These are phyloP conservation scores for Cylindroiulus punctatus DNA, from an alignment of 2,888 invertebrate species.

Conservation along the genomic window DNA sequence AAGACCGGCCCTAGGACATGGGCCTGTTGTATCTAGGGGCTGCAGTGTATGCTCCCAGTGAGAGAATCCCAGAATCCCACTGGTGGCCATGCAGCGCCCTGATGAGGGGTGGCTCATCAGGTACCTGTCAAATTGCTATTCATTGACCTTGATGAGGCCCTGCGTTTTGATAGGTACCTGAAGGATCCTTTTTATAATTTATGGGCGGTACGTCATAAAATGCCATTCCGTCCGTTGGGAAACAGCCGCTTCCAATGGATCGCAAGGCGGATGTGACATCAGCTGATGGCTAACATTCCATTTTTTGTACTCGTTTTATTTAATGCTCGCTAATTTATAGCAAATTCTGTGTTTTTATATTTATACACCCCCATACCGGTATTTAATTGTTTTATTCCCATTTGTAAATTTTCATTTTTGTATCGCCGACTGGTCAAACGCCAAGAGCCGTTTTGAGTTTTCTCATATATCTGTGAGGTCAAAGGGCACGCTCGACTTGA, in stretches of 20 bases:
- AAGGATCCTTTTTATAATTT: neutral
- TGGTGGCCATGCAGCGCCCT: neutral
- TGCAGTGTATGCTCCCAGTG: too few species aligned
- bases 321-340: constrained; percentile 32
- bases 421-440: neutral
- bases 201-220: neutral
- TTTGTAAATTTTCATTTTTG: constrained; percentile 26
- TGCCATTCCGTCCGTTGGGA: neutral
- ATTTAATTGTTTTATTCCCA: constrained; percentile 20
- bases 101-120: neutral
- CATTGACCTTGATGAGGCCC: neutral
- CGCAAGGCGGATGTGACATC: neutral
- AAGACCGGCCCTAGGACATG: too few species aligned
- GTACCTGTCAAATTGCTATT: neutral
- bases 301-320: constrained; percentile 26
- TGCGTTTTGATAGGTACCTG: neutral
- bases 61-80: neutral
- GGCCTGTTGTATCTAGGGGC: too few species aligned
- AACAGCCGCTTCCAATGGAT: neutral
- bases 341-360: constrained; percentile 18
- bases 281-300: neutral
- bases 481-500: neutral
- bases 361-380: neutral
- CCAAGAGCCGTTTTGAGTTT: neutral
- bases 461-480: neutral